Conservation (phyloP, 2,888 invertebrate species). For the Ectemnius cavifrons region DNA sequence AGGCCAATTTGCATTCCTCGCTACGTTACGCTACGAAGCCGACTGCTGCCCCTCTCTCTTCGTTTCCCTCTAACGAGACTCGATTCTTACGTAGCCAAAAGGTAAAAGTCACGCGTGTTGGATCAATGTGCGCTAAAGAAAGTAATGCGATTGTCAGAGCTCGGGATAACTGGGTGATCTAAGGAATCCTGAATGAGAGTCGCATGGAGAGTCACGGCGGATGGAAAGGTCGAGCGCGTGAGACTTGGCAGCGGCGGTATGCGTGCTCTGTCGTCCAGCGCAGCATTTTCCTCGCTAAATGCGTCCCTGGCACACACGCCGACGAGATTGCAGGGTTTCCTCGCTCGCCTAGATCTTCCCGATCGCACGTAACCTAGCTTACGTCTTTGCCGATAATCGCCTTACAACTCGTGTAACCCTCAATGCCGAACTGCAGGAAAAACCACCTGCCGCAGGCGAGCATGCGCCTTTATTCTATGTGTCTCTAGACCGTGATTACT, state of each 20-base stretch:
- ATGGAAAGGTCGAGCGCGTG: not conserved
- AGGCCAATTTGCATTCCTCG: too few relatives aligned
- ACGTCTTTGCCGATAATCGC: conserved; percentile 36
- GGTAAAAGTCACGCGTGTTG: not conserved
- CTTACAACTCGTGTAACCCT: conserved; percentile 41
- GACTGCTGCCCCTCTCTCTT: too few relatives aligned
- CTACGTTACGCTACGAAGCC: too few relatives aligned
- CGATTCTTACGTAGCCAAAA: too few relatives aligned
- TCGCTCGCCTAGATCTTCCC: conserved; percentile 44
- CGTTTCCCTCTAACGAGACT: too few relatives aligned
- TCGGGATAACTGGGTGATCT: too few relatives aligned
- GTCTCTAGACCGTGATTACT: not conserved
- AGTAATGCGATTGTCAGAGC: not conserved
- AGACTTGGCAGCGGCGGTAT: not conserved
- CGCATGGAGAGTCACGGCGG: not conserved
- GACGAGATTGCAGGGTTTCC: conserved; percentile 44
- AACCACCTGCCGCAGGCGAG: conserved; percentile 40
- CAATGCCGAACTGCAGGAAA: not conserved
- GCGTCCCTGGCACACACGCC: conserved; percentile 14
- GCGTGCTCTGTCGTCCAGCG: not conserved
- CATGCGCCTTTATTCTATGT: not conserved
- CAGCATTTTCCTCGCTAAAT: conserved; percentile 14
- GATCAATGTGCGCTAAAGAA: not conserved
- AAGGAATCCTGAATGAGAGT: too few relatives aligned
- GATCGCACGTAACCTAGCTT: conserved; percentile 50